phyloP scores from a whole-genome alignment of 2,113 vertebrate genomes.

The Lampris megalopsis region DNA sequence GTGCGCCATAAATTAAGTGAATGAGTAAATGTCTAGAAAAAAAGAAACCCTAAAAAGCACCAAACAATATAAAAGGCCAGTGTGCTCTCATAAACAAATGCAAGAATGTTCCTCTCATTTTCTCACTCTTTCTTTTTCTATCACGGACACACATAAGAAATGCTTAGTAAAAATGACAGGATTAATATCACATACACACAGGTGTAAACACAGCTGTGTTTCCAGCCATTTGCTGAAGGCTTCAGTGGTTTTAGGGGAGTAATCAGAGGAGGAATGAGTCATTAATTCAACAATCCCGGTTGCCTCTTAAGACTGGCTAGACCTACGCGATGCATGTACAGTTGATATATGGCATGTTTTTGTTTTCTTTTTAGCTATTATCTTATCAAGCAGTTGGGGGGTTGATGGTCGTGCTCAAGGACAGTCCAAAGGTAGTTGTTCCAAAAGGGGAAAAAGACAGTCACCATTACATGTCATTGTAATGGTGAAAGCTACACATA shows the following conservation, averaged over 20 bases:
- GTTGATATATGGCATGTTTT: conserved; percentile 1
- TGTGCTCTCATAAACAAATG: conserved; percentile 62
- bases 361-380: not conserved
- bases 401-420: not conserved
- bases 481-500: too few relatives aligned
- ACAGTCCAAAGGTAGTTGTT: not conserved
- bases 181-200: not conserved
- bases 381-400: not conserved
- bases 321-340: not conserved
- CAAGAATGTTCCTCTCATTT: conserved; percentile 30
- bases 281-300: not conserved
- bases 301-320: conserved; percentile 12
- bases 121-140: conserved; percentile 6
- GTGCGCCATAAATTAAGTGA: conserved; percentile 78
- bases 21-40: conserved; percentile 79
- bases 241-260: not conserved
- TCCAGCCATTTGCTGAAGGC: not conserved
- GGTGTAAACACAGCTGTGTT: not conserved
- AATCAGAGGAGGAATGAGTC: not conserved
- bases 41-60: conserved; percentile 19
- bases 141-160: conserved; percentile 7
- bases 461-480: not conserved
- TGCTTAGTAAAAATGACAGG: conserved; percentile 2
- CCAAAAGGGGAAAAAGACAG: not conserved
- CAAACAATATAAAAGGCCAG: conserved; percentile 56